Base-by-base conservation (phyloP, 2,113 vertebrate genomes). In the Vidua chalybeata region DNA sequence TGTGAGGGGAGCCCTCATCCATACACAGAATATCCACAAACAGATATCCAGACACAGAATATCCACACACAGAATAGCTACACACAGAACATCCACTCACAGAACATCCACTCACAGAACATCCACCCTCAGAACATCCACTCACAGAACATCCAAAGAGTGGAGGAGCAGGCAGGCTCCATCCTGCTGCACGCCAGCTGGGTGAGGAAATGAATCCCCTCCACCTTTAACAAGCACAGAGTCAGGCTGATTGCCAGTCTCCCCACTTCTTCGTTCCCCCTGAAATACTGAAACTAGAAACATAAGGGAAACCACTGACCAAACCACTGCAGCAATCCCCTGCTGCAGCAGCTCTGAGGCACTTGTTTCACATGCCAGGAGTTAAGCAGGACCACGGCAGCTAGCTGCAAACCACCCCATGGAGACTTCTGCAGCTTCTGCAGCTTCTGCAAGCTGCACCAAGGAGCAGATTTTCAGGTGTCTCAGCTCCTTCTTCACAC, bases 81-180 rank as follows among this genome's bases (percentile, higher is more conserved):
- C 19, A 10, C 13, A 21, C 59, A 59, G 35, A 31, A 33, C 8
- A 13, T 55, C 54, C 0, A 1, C 9, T 30, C 48, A 2, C 20
- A 52, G 43, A 28, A 6, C 0, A 48, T 6, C 55, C 33, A 58
- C 9, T 23, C 0, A 2, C 20, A 52, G 43, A 28, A 6, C 0
- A 48, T 6, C 55, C 33, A 58, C 9, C 1, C 33, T 10, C 33
- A 23, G 43, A 22, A 10, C 0, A 21, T 9, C 28, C 56, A 74
- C 39, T 15, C 0, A 1, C 9, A 22, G 22, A 48, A 23, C 5
- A 16, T 59, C n/a, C n/a, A 9, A 17, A 6, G 15, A 26, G 2
- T 1, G 9, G 3, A 61, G 72, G 35, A 76, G 26, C 39, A 45
- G 54, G 43, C 17, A 79, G 68, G 41, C 41, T 78, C 72, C n/a